Percentiles rank a stretch among this genome's conserved stretches.
Evolutionary conservation across 1,140 invertebrate genomes (phyloP).

Genomic region (Bursaphelenchus mucronatus): DNA sequence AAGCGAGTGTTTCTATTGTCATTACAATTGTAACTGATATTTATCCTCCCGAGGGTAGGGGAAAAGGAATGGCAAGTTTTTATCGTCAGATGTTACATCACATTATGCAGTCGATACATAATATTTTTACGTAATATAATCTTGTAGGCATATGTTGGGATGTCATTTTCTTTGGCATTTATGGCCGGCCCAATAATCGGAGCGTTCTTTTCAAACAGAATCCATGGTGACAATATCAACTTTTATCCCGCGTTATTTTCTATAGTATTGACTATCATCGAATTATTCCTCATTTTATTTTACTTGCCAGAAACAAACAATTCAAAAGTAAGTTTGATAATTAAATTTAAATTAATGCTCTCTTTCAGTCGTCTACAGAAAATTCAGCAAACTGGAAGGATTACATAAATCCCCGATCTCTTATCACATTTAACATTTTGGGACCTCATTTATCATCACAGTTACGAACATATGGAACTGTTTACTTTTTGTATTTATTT

Average conservation of each 20-base stretch:
- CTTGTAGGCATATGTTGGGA: constrained; percentile 81
- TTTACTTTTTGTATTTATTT: constrained; percentile 92
- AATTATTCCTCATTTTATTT: constrained; percentile 74
- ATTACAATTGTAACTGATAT: constrained; percentile 94
- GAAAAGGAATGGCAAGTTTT: constrained; percentile 89
- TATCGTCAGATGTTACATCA: neutral
- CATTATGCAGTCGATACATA: neutral
- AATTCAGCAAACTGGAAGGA: constrained; percentile 48
- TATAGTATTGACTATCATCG: constrained; percentile 71
- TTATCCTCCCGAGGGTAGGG: constrained; percentile 73
- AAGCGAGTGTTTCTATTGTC: constrained; percentile 89
- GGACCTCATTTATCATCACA: constrained; percentile 61
- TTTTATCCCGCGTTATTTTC: constrained; percentile 83
- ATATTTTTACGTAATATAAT: constrained; percentile 25
- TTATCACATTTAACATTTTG: constrained; percentile 68
- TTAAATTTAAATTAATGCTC: neutral
- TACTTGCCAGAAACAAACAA: constrained; percentile 78
- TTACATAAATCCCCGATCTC: constrained; percentile 71
- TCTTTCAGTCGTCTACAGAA: constrained; percentile 2
- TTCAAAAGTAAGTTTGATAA: constrained; percentile 5
- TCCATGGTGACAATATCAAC: constrained; percentile 68
- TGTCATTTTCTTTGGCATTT: constrained; percentile 95
- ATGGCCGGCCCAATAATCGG: constrained; percentile 90
- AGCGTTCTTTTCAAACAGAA: constrained; percentile 72
- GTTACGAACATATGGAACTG: constrained; percentile 73